Percentiles rank a stretch among this genome's conserved stretches.
Evolutionary conservation across 2,888 invertebrate genomes (phyloP).

Genomic region (Nemotelus pantherinus): DNA sequence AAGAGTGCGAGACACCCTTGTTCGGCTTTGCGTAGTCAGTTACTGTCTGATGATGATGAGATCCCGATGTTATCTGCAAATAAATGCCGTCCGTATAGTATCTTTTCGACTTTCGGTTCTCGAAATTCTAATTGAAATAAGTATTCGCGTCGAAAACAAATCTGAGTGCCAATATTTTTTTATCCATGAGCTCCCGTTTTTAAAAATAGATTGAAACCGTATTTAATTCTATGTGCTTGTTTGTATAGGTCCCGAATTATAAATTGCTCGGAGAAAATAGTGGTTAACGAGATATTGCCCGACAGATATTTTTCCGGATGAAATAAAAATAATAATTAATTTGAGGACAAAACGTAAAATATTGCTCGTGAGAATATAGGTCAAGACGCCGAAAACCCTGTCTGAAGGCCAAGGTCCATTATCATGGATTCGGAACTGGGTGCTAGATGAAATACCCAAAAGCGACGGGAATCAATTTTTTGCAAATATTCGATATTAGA

Average conservation of each 20-base stretch:
- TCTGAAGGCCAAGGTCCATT: too few relatives aligned
- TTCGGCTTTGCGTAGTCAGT: constrained; percentile 78
- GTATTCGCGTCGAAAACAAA: neutral
- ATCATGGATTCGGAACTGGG: too few relatives aligned
- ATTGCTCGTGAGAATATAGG: too few relatives aligned
- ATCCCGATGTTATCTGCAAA: constrained; percentile 71
- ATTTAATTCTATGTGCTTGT: neutral
- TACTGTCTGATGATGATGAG: constrained; percentile 73
- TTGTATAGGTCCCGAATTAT: neutral
- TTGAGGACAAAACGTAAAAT: too few relatives aligned
- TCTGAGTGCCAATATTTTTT: neutral
- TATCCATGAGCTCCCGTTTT: constrained; percentile 8
- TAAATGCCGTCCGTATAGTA: neutral
- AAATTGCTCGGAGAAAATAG: neutral
- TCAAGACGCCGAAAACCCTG: too few relatives aligned
- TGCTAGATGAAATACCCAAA: too few relatives aligned
- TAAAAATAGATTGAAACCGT: constrained; percentile 10
- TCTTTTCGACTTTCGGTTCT: constrained; percentile 4
- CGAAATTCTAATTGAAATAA: constrained; percentile 27
- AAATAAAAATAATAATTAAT: too few relatives aligned
- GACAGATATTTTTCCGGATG: constrained; percentile 4
- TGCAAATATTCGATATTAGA: too few relatives aligned
- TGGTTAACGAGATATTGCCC: neutral
- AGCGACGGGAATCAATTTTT: too few relatives aligned
- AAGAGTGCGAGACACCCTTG: constrained; percentile 66